phyloP scores from a whole-genome alignment of 2,797 vertebrate species.

The Echeneis naucrates region DNA sequence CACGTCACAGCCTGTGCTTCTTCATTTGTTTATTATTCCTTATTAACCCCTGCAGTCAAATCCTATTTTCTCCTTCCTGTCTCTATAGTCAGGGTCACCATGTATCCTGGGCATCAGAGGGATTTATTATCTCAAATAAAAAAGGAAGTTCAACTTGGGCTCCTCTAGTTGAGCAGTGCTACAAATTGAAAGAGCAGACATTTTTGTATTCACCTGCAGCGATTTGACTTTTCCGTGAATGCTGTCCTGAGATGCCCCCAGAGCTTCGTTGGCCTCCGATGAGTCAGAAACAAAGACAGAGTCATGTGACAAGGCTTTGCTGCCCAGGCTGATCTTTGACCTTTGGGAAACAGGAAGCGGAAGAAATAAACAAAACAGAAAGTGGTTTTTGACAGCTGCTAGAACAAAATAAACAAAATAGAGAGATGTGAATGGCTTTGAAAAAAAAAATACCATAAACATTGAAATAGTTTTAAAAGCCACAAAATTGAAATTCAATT shows the following conservation, averaged over 20 bases:
- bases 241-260: constrained; percentile 83
- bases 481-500: neutral
- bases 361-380: constrained; percentile 37
- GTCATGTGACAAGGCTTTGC: constrained; percentile 92
- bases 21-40: constrained; percentile 9
- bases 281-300: constrained; percentile 89
- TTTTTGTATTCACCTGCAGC: constrained; percentile 85
- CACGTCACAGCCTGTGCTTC: neutral
- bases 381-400: constrained; percentile 12
- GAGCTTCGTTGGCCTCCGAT: constrained; percentile 75
- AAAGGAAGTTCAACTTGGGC: neutral
- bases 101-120: neutral
- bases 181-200: neutral
- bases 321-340: constrained; percentile 86
- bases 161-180: neutral
- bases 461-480: neutral
- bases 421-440: neutral
- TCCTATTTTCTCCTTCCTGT: constrained; percentile 17
- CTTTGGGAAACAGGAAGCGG: constrained; percentile 76
- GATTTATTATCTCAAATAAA: constrained; percentile 1
- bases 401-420: constrained; percentile 19
- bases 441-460: constrained; percentile 3
- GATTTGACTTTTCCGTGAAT: constrained; percentile 88
- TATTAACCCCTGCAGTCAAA: constrained; percentile 13
- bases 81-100: neutral